Evolutionary conservation across 2,888 invertebrate genomes (phyloP).

Genomic region (Papilio demoleus): DNA sequence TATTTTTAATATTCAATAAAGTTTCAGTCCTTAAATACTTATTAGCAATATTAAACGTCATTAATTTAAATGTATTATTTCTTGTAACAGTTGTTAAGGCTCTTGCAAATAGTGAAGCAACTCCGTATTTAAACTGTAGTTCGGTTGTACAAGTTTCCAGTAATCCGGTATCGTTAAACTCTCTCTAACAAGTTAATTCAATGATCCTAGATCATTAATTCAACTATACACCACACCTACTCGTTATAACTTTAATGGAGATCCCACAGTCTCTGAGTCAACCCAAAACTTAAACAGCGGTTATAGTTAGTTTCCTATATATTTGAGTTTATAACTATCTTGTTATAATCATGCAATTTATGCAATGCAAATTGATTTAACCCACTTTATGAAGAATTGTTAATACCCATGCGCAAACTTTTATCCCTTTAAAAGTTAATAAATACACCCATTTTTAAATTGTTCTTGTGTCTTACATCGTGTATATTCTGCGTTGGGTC

Average conservation of each 20-base stretch:
- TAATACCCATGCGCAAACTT: background rate
- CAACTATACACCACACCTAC: conserved; percentile 25
- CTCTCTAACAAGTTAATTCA: conserved; percentile 21
- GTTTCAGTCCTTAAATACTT: conserved; percentile 45
- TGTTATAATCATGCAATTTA: background rate
- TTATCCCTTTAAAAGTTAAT: background rate
- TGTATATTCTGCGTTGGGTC: conserved; percentile 80
- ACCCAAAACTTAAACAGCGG: background rate
- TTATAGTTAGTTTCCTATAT: background rate
- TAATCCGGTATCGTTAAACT: conserved; percentile 8
- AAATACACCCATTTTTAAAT: too few species aligned
- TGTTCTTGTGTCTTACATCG: conserved; percentile 79
- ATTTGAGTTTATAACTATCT: background rate
- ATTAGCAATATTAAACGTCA: background rate
- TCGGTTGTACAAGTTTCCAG: conserved; percentile 3
- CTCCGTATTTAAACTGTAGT: background rate
- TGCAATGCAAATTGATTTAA: background rate
- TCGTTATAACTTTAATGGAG: conserved; percentile 14
- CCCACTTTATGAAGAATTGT: background rate
- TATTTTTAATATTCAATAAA: conserved; percentile 54
- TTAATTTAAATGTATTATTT: background rate
- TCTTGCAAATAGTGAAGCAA: background rate
- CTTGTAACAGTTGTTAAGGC: background rate
- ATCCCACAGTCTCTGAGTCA: background rate
- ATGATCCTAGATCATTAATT: conserved; percentile 24